Base-by-base conservation (phyloP, 2,113 vertebrate genomes). In the Zosterops japonicus region DNA sequence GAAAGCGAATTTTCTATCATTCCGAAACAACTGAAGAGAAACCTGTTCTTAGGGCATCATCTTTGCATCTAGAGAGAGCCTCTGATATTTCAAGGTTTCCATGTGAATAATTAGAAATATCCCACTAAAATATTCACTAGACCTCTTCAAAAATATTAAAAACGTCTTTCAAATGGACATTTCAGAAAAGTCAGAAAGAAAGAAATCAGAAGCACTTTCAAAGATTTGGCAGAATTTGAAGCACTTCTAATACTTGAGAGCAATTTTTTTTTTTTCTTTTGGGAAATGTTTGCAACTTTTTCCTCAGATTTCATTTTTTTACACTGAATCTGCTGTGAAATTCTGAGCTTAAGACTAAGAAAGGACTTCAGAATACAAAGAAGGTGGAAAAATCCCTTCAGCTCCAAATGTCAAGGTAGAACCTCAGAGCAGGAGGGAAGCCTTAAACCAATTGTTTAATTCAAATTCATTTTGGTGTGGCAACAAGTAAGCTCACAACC, bases 381-480 rank as follows among this genome's bases (percentile, higher is more conserved):
- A 39, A 79, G 56, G 33, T 0, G 65, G 68, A 68, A 81, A 82
- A 93, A 68, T 71, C 36, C 39, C 21, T 47, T 42, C 39, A 44
- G 31, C 29, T 89, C 31, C 52, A 63, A 77, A 68, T 53, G 10
- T 33, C 39, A 79, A 78, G 28, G 22, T 3, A 89, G 56, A 55
- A 14, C 31, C 60, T 77, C 36, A 87, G 67, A 84, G 31, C 44
- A 81, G 44, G 71, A 60, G n/a, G 29, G 76, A 87, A 68, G 25
- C 47, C 22, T 82, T 68, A 49, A 75, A 56, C 11, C 8, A 3
- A 11, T 57, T 35, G 8, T 36, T 80, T 7, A 20, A 59, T 39
- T 44, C 17, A 15, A 75, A 82, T 82, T 83, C 0, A 0, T 59
- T 10, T 0, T 19, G 57, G 35, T 19, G 9, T 61, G 69, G 33